Conservation (phyloP, 2,888 invertebrate species). For the Torymus tubicola region DNA sequence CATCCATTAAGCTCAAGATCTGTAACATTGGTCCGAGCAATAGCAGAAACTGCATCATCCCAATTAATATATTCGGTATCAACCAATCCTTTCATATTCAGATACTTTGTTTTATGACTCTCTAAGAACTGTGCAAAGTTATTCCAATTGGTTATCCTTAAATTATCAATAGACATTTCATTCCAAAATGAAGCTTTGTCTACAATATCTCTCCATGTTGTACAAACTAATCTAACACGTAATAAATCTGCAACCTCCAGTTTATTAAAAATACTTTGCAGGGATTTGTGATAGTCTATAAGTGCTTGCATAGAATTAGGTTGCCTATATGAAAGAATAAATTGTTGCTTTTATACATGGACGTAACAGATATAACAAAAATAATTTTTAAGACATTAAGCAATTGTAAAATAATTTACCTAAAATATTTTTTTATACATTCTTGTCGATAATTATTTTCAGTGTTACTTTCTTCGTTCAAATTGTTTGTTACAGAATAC, state of each 20-base stretch:
- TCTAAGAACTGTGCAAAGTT: not conserved
- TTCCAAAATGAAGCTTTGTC: conserved; percentile 8
- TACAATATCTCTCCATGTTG: conserved; percentile 18
- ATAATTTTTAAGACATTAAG: not conserved
- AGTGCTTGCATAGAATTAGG: conserved; percentile 5
- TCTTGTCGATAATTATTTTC: not conserved
- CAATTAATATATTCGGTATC: not conserved
- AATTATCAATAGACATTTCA: not conserved
- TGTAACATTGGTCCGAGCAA: not conserved
- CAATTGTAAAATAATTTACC: not conserved
- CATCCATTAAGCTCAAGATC: not conserved
- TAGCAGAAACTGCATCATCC: not conserved
- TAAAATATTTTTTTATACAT: not conserved
- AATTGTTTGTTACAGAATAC: not conserved
- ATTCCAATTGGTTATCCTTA: conserved; percentile 8
- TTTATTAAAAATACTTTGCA: conserved; percentile 7
- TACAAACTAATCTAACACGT: not conserved
- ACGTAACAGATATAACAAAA: not conserved
- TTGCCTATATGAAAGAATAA: not conserved
- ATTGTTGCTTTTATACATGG: not conserved
- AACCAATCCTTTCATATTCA: not conserved
- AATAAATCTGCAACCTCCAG: not conserved
- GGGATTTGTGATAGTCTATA: conserved; percentile 1
- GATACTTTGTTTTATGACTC: conserved; percentile 5
- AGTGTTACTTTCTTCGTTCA: not conserved